A percentile compares a stretch with the other conserved stretches of the same genome.
Evolutionary conservation across 2,113 vertebrate species (phyloP).

Genomic region (Bambusicola thoracicus): DNA sequence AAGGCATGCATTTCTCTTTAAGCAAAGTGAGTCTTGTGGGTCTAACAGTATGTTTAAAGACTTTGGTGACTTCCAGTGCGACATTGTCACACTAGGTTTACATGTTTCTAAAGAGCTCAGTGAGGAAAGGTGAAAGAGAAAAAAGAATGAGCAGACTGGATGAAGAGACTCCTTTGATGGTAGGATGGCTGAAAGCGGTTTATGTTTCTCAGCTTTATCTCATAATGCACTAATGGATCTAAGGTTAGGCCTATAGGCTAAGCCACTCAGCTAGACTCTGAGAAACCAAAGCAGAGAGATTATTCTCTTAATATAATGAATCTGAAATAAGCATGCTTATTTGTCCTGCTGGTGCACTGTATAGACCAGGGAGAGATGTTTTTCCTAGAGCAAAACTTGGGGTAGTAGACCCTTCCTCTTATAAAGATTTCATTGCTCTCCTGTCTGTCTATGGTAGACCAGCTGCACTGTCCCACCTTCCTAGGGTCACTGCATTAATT

Average conservation of each 20-base stretch:
- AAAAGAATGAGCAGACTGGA: not conserved
- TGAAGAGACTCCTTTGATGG: not conserved
- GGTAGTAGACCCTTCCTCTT: not conserved
- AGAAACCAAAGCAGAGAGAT: slow-evolving; percentile 17
- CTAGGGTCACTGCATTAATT: not conserved
- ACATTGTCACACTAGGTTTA: not conserved
- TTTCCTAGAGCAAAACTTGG: not conserved
- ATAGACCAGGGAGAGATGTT: not conserved
- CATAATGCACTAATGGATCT: not conserved
- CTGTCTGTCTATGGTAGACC: not conserved
- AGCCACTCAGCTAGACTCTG: not conserved
- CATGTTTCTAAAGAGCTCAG: not conserved
- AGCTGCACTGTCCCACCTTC: not conserved
- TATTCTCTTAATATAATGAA: not conserved
- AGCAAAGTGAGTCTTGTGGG: not conserved
- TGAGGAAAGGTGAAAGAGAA: not conserved
- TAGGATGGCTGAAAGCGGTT: not conserved
- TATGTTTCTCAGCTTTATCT: slow-evolving; percentile 12
- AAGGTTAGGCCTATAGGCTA: not conserved
- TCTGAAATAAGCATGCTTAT: not conserved
- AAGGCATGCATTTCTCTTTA: not conserved
- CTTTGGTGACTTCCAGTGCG: not conserved
- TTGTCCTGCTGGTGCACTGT: not conserved
- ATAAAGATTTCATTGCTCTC: not conserved
- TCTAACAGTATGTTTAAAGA: not conserved